phyloP scores from a whole-genome alignment of 2,113 vertebrate species.

The Poeciliopsis retropinna region DNA sequence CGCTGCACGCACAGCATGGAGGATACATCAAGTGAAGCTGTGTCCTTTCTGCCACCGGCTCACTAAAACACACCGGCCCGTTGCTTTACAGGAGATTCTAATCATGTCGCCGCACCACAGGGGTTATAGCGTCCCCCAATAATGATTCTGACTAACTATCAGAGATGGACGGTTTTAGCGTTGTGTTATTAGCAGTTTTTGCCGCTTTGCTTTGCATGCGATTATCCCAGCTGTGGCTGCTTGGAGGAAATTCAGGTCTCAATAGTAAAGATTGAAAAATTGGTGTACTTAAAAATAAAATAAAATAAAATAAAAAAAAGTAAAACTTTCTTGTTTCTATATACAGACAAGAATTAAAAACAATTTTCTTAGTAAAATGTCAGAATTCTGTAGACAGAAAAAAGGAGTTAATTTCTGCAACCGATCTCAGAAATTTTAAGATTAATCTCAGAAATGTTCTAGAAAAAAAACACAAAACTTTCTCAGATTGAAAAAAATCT shows the following conservation, averaged over 20 bases:
- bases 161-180: not conserved
- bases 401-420: too few relatives aligned
- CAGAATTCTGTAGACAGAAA: too few relatives aligned
- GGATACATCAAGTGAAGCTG: slow-evolving; percentile 11
- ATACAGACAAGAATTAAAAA: too few relatives aligned
- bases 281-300: not conserved
- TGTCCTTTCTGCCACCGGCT: slow-evolving; percentile 4
- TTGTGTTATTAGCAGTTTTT: not conserved
- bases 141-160: not conserved
- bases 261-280: not conserved
- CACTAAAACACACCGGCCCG: slow-evolving; percentile 1
- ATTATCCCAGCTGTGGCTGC: not conserved
- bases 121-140: not conserved
- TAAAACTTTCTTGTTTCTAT: too few relatives aligned
- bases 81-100: not conserved
- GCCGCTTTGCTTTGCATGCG: not conserved
- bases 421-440: too few relatives aligned
- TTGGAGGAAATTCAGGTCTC: not conserved
- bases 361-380: too few relatives aligned
- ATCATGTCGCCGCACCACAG: slow-evolving; percentile 3
- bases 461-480: too few relatives aligned
- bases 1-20: slow-evolving; percentile 20
- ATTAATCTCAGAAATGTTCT: too few relatives aligned
- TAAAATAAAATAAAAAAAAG: too few relatives aligned
- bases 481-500: too few relatives aligned